These are phyloP conservation scores for Trematomus loennbergii DNA, from an alignment of 2,113 vertebrate species.

Conservation along the genomic window DNA sequence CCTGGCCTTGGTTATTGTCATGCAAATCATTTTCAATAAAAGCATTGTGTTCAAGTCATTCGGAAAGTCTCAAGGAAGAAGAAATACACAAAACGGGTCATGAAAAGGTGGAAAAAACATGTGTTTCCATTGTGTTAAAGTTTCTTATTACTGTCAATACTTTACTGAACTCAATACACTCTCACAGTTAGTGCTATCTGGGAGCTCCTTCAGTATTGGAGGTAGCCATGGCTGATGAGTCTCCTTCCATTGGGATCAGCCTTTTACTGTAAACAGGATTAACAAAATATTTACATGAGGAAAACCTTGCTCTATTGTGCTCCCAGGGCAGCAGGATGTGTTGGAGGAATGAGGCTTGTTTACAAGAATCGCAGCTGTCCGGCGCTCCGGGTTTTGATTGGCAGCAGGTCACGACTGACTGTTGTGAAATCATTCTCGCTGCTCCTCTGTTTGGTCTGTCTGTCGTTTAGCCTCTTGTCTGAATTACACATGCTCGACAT, in stretches of 20 bases:
- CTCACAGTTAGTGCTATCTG: neutral
- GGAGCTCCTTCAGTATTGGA: slow-evolving; percentile 21
- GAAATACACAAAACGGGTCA: too few relatives aligned
- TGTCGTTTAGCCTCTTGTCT: neutral
- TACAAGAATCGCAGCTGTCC: slow-evolving; percentile 45
- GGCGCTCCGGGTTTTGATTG: slow-evolving; percentile 59
- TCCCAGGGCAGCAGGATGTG: slow-evolving; percentile 60
- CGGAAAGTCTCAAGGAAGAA: neutral
- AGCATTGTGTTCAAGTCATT: neutral
- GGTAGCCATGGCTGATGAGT: slow-evolving; percentile 23
- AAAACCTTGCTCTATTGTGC: slow-evolving; percentile 58
- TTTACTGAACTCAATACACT: neutral
- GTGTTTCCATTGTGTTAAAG: neutral
- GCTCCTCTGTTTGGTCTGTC: neutral
- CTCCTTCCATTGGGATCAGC: slow-evolving; percentile 43
- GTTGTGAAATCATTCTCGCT: slow-evolving; percentile 36
- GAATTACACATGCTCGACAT: neutral
- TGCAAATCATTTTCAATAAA: neutral
- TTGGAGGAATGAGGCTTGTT: slow-evolving; percentile 57
- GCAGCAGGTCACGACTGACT: slow-evolving; percentile 32
- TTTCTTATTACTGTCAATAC: neutral
- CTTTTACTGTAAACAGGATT: slow-evolving; percentile 65
- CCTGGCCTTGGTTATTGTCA: neutral
- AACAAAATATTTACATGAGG: slow-evolving; percentile 74
- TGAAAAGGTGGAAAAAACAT: neutral